Conservation (phyloP, 2,797 vertebrate species). For the Spizella passerina region DNA sequence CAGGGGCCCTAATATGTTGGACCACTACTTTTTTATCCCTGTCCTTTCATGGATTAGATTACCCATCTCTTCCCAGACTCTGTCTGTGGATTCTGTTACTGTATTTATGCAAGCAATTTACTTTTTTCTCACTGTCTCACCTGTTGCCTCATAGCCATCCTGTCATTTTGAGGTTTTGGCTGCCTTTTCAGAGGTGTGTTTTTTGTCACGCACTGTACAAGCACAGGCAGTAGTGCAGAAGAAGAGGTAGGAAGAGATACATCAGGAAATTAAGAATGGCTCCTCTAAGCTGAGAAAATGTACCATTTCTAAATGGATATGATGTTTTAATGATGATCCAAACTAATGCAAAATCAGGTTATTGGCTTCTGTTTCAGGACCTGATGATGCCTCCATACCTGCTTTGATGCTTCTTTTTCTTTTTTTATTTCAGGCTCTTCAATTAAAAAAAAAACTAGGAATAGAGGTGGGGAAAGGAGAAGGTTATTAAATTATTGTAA, state of each 20-base stretch:
- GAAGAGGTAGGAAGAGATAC: not conserved
- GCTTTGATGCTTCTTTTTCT: not conserved
- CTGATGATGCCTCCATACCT: not conserved
- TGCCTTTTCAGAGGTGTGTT: not conserved
- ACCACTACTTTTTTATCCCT: not conserved
- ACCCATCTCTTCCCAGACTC: not conserved
- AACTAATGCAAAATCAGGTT: not conserved
- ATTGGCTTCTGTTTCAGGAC: not conserved
- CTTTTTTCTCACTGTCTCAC: not conserved
- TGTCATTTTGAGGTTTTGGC: not conserved
- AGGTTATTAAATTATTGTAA: not conserved
- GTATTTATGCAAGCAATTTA: not conserved
- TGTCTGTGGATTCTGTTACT: not conserved
- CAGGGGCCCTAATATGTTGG: fast-evolving
- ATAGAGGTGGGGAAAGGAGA: not conserved
- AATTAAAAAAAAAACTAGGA: not conserved
- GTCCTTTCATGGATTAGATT: not conserved
- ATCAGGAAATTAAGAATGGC: not conserved
- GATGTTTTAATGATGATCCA: not conserved
- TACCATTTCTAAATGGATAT: not conserved
- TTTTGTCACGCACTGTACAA: not conserved
- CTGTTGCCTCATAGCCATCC: not conserved
- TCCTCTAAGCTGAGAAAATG: not conserved
- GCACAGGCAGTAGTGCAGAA: fast-evolving
- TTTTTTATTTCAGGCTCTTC: not conserved